Evolutionary conservation across 2,113 vertebrate genomes (phyloP).

Genomic region (Corvus hawaiiensis): DNA sequence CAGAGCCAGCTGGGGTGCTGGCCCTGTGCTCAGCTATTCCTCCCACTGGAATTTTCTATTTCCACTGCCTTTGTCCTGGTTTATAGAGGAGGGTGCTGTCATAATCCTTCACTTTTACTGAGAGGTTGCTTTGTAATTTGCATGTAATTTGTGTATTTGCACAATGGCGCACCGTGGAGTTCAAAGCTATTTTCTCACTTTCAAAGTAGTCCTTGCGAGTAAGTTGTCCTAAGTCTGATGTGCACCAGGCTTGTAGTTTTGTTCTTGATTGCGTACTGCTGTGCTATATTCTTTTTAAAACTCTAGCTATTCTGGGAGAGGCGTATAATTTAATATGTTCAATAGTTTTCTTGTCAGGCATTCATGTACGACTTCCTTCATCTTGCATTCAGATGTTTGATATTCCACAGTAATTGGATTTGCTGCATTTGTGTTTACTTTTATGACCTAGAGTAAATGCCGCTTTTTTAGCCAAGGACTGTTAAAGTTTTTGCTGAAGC

Average conservation of each 20-base stretch:
- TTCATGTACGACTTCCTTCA: constrained; percentile 27
- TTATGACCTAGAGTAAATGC: background rate
- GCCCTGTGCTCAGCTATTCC: accelerated
- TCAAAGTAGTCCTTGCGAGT: constrained; percentile 22
- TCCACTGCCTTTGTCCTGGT: background rate
- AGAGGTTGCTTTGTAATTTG: background rate
- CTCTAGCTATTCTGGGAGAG: constrained; percentile 50
- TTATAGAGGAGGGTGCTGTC: background rate
- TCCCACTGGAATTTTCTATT: background rate
- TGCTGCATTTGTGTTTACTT: constrained; percentile 14
- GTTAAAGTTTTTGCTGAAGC: background rate
- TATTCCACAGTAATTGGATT: constrained; percentile 35
- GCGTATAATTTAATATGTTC: constrained; percentile 58
- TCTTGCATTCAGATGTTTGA: constrained; percentile 24
- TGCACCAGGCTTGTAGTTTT: constrained; percentile 22
- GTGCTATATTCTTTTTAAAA: constrained; percentile 45
- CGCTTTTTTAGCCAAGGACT: background rate
- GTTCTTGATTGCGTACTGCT: constrained; percentile 50
- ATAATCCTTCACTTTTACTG: background rate
- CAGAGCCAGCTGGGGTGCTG: background rate
- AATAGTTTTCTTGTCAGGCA: constrained; percentile 48
- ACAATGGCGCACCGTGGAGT: background rate
- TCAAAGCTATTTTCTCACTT: constrained; percentile 55
- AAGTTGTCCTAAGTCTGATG: constrained; percentile 25
- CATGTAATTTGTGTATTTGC: background rate